Evolutionary conservation across 1,140 invertebrate species (phyloP).

Genomic region (Atta colombica): DNA sequence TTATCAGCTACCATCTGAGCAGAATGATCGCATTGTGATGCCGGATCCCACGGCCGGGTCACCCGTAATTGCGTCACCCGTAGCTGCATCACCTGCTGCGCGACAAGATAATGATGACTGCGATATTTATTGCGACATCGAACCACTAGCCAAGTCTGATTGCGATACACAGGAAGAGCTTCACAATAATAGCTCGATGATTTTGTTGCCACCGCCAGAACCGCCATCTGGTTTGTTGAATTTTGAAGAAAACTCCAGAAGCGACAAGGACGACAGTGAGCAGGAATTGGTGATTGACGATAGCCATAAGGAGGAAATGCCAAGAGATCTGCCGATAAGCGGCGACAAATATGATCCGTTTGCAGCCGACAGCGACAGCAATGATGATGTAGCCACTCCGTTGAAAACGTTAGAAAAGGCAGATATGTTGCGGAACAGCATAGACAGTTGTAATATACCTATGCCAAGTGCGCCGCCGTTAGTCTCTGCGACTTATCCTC

Average conservation of each 20-base stretch:
- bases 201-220: conserved; percentile 86
- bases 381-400: conserved; percentile 72
- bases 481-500: conserved; percentile 4
- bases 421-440: conserved; percentile 49
- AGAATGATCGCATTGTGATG: neutral
- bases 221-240: conserved; percentile 87
- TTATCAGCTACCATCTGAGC: conserved; percentile 5
- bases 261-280: conserved; percentile 88
- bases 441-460: conserved; percentile 46
- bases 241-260: conserved; percentile 85
- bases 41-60: neutral
- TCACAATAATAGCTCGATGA: conserved; percentile 70
- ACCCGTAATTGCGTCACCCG: neutral
- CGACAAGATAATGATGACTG: conserved; percentile 80
- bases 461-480: conserved; percentile 66
- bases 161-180: conserved; percentile 69
- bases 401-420: conserved; percentile 67
- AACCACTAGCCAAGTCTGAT: conserved; percentile 75
- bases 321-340: conserved; percentile 79
- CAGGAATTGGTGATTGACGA: conserved; percentile 90
- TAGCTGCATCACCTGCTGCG: neutral
- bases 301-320: conserved; percentile 84
- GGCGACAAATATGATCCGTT: conserved; percentile 90
- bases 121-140: conserved; percentile 84
- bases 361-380: conserved; percentile 85